Percentiles rank a stretch among this genome's conserved stretches.
Conservation (phyloP, 2,113 vertebrate species). For the Indri indri region DNA sequence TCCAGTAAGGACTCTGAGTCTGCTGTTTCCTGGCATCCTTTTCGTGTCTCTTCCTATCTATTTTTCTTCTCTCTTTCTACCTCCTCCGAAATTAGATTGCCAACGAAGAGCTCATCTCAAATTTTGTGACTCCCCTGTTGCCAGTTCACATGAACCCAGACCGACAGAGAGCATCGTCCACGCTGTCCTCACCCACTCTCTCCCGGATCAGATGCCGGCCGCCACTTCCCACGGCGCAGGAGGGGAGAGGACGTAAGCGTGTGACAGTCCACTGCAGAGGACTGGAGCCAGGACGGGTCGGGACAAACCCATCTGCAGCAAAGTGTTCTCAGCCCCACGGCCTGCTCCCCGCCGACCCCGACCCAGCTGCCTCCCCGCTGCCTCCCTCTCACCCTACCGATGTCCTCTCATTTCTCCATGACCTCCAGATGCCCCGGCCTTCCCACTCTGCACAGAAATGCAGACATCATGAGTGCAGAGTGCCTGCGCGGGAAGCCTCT, state of each 20-base stretch:
- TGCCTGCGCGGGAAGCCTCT: not conserved
- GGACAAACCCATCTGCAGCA: not conserved
- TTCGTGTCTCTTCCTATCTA: not conserved
- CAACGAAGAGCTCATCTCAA: not conserved
- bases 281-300: not conserved
- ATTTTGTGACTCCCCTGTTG: too few relatives aligned
- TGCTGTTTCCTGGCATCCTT: not conserved
- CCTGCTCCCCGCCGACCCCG: too few relatives aligned
- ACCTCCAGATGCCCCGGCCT: not conserved
- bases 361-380: too few relatives aligned
- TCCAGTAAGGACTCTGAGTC: rapidly evolving
- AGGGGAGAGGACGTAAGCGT: too few relatives aligned
- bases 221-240: too few relatives aligned
- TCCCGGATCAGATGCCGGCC: too few relatives aligned
- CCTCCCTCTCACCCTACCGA: too few relatives aligned
- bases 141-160: too few relatives aligned
- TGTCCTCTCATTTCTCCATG: not conserved
- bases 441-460: too few relatives aligned
- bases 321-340: not conserved
- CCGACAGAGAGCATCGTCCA: too few relatives aligned
- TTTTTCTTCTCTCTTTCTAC: not conserved
- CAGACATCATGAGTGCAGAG: not conserved
- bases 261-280: not conserved
- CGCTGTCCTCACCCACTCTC: too few relatives aligned
- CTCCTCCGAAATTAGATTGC: not conserved